These are phyloP conservation scores for Drosophila obscura DNA, from an alignment of 1,140 invertebrate genomes.

Conservation along the genomic window DNA sequence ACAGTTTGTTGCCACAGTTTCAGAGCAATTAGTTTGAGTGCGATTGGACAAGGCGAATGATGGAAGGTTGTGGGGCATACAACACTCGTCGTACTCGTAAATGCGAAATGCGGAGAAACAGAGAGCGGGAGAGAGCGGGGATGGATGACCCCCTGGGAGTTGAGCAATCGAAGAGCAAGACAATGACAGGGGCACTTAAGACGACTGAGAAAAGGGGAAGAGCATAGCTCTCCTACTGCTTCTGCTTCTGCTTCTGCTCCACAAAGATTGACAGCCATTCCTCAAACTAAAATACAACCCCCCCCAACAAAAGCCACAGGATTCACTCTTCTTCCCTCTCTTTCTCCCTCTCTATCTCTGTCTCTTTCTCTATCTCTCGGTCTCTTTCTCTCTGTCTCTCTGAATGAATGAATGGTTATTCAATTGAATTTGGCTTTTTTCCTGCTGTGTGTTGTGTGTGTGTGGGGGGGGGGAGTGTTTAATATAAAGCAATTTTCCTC, in stretches of 20 bases:
- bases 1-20: constrained; percentile 6
- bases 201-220: constrained; percentile 9
- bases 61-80: constrained; percentile 13
- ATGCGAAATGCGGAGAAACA: too few relatives aligned
- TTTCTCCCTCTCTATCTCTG: background rate
- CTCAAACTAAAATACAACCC: background rate
- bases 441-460: background rate
- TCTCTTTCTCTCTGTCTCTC: too few relatives aligned
- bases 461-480: constrained; percentile 49
- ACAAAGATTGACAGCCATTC: constrained; percentile 3
- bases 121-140: background rate
- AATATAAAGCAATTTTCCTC: constrained; percentile 80
- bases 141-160: constrained; percentile 29
- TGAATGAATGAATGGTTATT: constrained; percentile 28
- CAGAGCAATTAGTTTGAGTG: constrained; percentile 53
- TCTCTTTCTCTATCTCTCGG: too few relatives aligned
- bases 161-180: constrained; percentile 51
- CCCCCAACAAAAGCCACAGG: constrained; percentile 7
- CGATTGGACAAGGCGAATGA: constrained; percentile 37
- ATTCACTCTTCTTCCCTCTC: background rate
- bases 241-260: too few relatives aligned
- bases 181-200: constrained; percentile 53
- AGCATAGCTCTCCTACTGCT: background rate
- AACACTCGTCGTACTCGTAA: too few relatives aligned
- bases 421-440: constrained; percentile 32